Evolutionary conservation across 2,888 invertebrate species (phyloP).

Genomic region (Lydus trimaculatus): DNA sequence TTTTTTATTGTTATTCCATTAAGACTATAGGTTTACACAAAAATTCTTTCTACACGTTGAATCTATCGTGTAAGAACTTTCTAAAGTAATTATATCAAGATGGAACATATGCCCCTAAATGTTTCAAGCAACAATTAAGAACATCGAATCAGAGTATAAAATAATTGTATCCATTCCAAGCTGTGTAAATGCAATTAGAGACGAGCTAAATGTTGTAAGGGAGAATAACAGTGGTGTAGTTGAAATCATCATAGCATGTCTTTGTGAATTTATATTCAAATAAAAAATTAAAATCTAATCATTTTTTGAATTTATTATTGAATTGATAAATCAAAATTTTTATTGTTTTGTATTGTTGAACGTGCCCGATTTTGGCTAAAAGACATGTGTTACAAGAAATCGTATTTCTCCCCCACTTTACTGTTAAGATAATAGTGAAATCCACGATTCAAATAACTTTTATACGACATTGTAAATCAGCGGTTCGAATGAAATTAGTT

Average conservation of each 20-base stretch:
- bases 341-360: neutral
- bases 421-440: constrained; percentile 51
- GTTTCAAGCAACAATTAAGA: constrained; percentile 52
- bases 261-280: constrained; percentile 26
- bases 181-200: constrained; percentile 57
- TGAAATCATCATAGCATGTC: constrained; percentile 13
- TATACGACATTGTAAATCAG: constrained; percentile 51
- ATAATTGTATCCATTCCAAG: constrained; percentile 56
- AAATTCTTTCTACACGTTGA: neutral
- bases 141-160: constrained; percentile 55
- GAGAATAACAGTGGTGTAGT: constrained; percentile 28
- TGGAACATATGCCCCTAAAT: constrained; percentile 50
- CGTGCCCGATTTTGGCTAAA: constrained; percentile 17
- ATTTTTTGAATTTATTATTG: neutral
- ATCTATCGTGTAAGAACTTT: neutral
- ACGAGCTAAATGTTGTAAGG: constrained; percentile 51
- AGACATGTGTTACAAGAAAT: constrained; percentile 48
- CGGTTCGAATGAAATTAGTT: constrained; percentile 48
- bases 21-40: neutral
- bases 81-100: constrained; percentile 25
- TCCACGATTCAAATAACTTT: constrained; percentile 52
- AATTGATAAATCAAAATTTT: neutral
- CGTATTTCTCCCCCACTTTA: constrained; percentile 31
- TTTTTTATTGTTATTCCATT: constrained; percentile 19
- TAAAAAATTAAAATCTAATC: no score